These are phyloP conservation scores for Drosophila meridionalis DNA, from an alignment of 2,888 invertebrate genomes.

Conservation along the genomic window DNA sequence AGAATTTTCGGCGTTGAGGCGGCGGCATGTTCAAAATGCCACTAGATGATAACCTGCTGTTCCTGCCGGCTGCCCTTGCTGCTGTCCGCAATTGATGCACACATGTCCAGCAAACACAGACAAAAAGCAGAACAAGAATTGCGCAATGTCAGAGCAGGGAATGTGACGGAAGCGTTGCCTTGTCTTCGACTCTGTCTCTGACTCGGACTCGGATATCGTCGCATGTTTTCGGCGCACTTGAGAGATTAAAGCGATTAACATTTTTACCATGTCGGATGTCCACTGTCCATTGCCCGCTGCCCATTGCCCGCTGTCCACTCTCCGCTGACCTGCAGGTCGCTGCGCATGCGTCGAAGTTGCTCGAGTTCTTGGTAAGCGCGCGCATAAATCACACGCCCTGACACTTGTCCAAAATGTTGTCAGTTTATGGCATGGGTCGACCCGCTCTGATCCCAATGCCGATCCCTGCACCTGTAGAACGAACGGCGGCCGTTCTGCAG, in stretches of 20 bases:
- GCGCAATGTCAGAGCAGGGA: conserved; percentile 66
- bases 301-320: conserved; percentile 26
- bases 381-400: conserved; percentile 76
- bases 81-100: conserved; percentile 54
- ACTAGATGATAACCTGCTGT: conserved; percentile 51
- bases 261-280: conserved; percentile 67
- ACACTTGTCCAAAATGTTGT: conserved; percentile 77
- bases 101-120: conserved; percentile 54
- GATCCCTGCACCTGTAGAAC: conserved; percentile 64
- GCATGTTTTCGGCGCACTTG: conserved; percentile 81
- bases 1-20: conserved; percentile 40
- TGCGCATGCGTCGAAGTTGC: conserved; percentile 73
- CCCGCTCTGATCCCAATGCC: conserved; percentile 27
- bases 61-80: conserved; percentile 34
- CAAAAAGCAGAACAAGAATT: conserved; percentile 52
- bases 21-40: conserved; percentile 60
- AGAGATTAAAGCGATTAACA: conserved; percentile 81
- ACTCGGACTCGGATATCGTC: conserved; percentile 60
- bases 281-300: conserved; percentile 25
- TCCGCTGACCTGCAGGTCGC: conserved; percentile 63
- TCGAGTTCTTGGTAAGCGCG: conserved; percentile 74
- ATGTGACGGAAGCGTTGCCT: conserved; percentile 76
- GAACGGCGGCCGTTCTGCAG: conserved; percentile 34
- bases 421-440: conserved; percentile 72
- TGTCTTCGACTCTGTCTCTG: conserved; percentile 44